Evolutionary conservation across 1,140 invertebrate genomes (phyloP), one percentile per base, ranked within the genome.

Genomic region (Trachymyrmex cornetzi): DNA sequence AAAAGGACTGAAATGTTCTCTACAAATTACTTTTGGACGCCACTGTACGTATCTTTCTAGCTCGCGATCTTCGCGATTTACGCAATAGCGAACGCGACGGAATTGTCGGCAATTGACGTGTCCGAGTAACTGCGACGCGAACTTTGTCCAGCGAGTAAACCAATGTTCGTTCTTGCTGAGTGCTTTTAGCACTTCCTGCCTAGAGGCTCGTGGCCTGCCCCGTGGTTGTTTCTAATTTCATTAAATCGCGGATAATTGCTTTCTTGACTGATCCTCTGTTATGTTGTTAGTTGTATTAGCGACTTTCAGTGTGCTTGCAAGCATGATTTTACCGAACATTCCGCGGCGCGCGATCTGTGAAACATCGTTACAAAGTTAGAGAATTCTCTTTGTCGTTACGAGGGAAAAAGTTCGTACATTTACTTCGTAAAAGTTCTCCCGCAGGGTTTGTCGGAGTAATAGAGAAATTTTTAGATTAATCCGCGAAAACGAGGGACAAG

Each of bases 31-130:
- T 44, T 44, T 44, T 9, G 7, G 9, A 11, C 38, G 2, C 38
- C 11, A 44, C 9, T 44, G 11, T 44, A 44, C 38, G 9, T 44
- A 30, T 74, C 53, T 72, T 30, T 19, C 16, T 53, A 48, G 19
- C 3, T 59, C 16, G 24, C n/a, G 82, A 12, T 59, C 57, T 38
- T 53, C 12, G 16, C n/a, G 16, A 30, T 30, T 80, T 48, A 27
- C 24, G 48, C 81, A 88, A 87, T 81, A 12, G 38, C 55, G 38
- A 77, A 75, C 67, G 85, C 88, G 72, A 72, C 82, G 86, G 22
- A 88, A 92, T 92, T 90, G 81, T 75, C 86, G 82, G 38, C 89
- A 85, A 92, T 92, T 89, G 90, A 88, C 88, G 71, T 53, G 77
- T 77, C 50, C 66, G 86, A 82, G 81, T 77, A 74, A 92, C 90